Conservation (phyloP, 2,888 invertebrate species). For the Sarcophaga carnaria region DNA sequence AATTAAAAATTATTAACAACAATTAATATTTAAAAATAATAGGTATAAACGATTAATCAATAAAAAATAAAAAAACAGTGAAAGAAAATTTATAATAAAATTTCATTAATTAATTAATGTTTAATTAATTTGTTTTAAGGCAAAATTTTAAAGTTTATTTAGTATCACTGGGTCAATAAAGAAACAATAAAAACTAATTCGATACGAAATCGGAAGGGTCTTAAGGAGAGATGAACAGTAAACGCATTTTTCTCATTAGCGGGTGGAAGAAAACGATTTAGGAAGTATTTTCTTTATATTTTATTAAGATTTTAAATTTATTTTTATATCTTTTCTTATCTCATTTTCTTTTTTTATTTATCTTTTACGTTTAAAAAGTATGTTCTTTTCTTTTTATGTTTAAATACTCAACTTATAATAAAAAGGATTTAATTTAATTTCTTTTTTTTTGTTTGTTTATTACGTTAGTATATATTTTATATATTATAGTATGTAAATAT, state of each 20-base stretch:
- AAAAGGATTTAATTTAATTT: conserved; percentile 12
- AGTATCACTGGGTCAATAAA: conserved; percentile 50
- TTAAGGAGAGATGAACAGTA: not conserved
- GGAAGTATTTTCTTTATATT: conserved; percentile 35
- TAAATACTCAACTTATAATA: conserved; percentile 43
- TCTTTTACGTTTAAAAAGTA: not conserved
- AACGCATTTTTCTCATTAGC: not conserved
- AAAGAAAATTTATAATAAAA: not conserved
- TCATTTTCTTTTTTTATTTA: not conserved
- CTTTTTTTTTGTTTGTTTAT: not conserved
- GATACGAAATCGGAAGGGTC: conserved; percentile 3
- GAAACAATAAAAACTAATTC: conserved; percentile 27
- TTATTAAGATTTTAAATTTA: conserved; percentile 55
- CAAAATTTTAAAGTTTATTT: conserved; percentile 40
- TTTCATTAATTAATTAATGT: conserved; percentile 9
- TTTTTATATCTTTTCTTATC: conserved; percentile 25
- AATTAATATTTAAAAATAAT: conserved; percentile 46
- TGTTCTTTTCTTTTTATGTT: conserved; percentile 20
- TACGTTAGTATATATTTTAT: too few species aligned
- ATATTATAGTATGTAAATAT: conserved; percentile 16
- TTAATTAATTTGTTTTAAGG: conserved; percentile 50
- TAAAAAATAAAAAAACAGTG: conserved; percentile 11
- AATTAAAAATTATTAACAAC: conserved; percentile 64
- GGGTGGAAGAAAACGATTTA: conserved; percentile 63
- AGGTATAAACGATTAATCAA: conserved; percentile 15